A percentile compares a stretch with the other conserved stretches of the same genome.
Conservation (phyloP, 2,888 invertebrate genomes). For the Polymixis flavicincta region DNA sequence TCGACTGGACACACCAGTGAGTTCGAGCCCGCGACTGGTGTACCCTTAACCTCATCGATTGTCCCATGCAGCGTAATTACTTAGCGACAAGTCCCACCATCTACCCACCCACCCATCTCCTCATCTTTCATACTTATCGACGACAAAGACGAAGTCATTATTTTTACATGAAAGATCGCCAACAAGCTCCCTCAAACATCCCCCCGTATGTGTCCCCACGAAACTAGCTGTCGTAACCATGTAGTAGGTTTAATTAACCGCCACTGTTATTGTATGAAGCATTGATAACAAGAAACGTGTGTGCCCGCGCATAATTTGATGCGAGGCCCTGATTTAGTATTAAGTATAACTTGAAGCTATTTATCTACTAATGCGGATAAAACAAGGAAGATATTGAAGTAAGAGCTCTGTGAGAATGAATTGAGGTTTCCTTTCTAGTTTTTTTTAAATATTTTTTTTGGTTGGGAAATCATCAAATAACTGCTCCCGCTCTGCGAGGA, state of each 20-base stretch:
- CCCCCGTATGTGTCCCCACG: conserved; percentile 27
- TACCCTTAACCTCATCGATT: too few species aligned
- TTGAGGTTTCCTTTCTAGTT: not conserved
- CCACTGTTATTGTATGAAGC: conserved; percentile 63
- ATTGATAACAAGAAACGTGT: conserved; percentile 63
- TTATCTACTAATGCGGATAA: not conserved
- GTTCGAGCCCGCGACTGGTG: too few species aligned
- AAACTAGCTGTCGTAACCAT: conserved; percentile 66
- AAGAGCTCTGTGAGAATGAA: not conserved
- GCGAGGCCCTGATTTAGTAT: conserved; percentile 8
- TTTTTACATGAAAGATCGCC: not conserved
- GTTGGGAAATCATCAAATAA: too few species aligned
- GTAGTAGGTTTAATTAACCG: conserved; percentile 68
- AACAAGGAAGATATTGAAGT: not conserved
- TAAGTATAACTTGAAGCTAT: not conserved
- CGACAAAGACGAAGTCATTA: too few species aligned
- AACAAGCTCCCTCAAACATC: not conserved
- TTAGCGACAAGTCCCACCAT: too few species aligned
- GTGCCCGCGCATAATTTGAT: conserved; percentile 53
- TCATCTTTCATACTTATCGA: too few species aligned
- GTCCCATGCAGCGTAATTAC: too few species aligned
- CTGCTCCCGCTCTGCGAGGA: too few species aligned
- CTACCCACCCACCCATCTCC: too few species aligned
- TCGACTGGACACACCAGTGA: too few species aligned
- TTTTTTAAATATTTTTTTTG: too few species aligned